A percentile compares a stretch with the other conserved stretches of the same genome.
Evolutionary conservation across 2,113 vertebrate species (phyloP).

Genomic region (Ptilonorhynchus violaceus): DNA sequence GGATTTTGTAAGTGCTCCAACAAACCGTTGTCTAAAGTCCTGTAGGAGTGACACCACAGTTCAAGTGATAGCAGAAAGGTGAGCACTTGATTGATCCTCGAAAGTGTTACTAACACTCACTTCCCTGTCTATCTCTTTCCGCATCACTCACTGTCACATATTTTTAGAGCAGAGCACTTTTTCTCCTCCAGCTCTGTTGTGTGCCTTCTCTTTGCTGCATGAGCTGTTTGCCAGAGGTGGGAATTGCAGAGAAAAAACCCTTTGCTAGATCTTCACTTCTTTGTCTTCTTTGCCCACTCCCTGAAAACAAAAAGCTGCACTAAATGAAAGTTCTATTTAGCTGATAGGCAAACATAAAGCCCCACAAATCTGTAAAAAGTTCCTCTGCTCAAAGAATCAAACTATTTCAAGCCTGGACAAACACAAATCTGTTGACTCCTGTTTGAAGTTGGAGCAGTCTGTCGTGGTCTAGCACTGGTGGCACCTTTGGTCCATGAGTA

Average conservation of each 20-base stretch:
- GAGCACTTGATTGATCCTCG: neutral
- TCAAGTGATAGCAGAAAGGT: neutral
- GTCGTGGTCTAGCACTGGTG: neutral
- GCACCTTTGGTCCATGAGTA: neutral
- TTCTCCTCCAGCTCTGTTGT: neutral
- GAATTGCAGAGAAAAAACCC: neutral
- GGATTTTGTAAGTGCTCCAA: neutral
- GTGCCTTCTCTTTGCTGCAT: neutral
- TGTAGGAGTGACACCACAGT: neutral
- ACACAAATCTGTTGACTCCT: neutral
- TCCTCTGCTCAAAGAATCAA: neutral
- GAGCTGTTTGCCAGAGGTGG: neutral
- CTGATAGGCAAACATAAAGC: neutral
- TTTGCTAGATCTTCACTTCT: neutral
- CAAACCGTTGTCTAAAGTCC: neutral
- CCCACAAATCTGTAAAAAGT: neutral
- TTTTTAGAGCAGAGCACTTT: neutral
- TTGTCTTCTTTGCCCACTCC: neutral
- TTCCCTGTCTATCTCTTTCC: neutral
- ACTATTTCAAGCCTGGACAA: neutral
- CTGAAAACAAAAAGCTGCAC: neutral
- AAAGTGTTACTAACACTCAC: neutral
- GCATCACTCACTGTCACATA: neutral
- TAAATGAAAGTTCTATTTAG: neutral
- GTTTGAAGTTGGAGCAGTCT: neutral